phyloP scores from a whole-genome alignment of 2,113 vertebrate species.

The Talpa occidentalis region DNA sequence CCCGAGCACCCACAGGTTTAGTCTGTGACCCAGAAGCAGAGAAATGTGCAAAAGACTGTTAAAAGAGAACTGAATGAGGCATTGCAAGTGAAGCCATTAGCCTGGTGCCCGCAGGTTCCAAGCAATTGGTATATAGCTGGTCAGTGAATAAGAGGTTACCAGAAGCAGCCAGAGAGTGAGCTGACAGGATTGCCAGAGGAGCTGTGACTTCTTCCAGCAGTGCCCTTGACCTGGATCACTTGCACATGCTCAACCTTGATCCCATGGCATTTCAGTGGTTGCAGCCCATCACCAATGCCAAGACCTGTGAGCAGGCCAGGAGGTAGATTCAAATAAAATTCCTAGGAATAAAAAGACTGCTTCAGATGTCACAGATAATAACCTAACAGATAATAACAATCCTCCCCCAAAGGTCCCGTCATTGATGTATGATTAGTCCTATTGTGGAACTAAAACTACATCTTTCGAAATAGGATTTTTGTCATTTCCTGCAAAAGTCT shows the following conservation, averaged over 20 bases:
- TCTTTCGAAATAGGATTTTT: neutral
- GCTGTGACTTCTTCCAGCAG: neutral
- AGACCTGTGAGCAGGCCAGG: neutral
- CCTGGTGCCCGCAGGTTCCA: neutral
- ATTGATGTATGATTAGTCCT: neutral
- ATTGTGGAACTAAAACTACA: neutral
- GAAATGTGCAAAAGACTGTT: neutral
- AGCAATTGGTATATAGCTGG: neutral
- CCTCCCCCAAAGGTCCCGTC: slow-evolving; percentile 58
- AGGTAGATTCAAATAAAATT: neutral
- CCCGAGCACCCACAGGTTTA: neutral
- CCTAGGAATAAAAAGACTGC: neutral
- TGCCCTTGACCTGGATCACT: neutral
- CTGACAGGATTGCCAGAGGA: neutral
- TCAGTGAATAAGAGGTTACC: neutral
- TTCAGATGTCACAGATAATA: slow-evolving; percentile 67
- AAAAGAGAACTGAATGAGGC: neutral
- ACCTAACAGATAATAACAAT: neutral
- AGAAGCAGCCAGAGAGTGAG: neutral
- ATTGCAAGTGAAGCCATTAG: neutral
- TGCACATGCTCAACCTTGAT: neutral
- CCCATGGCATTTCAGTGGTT: neutral
- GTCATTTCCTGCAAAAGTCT: slow-evolving; percentile 18
- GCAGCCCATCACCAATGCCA: neutral
- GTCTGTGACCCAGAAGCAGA: neutral